Conservation (phyloP, 1,140 invertebrate genomes). For the Phenacoccus solenopsis region DNA sequence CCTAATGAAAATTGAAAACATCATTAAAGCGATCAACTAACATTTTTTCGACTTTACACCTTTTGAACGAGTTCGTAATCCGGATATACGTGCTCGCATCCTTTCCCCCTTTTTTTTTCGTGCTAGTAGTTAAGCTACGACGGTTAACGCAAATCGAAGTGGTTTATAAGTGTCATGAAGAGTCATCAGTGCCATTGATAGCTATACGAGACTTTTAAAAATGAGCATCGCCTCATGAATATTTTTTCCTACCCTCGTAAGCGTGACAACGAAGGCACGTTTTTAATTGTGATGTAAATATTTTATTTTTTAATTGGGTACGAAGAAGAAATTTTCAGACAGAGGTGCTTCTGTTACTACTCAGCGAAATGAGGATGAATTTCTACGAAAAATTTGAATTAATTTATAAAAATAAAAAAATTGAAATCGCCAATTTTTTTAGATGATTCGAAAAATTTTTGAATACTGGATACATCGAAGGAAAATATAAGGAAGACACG, state of each 20-base stretch:
- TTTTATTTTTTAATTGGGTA: background rate
- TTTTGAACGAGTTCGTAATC: background rate
- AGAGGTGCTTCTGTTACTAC: too few relatives aligned
- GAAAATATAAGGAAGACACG: too few relatives aligned
- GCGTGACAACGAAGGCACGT: background rate
- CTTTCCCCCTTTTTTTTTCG: conserved; percentile 5
- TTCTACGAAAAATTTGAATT: too few relatives aligned
- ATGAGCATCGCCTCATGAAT: background rate
- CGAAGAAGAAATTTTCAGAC: background rate
- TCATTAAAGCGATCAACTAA: too few relatives aligned
- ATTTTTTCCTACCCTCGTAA: background rate
- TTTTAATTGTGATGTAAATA: background rate
- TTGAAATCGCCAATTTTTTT: too few relatives aligned
- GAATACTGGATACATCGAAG: too few relatives aligned
- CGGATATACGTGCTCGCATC: background rate
- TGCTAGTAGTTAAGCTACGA: background rate
- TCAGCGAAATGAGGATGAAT: too few relatives aligned
- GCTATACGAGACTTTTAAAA: background rate
- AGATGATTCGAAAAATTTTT: too few relatives aligned
- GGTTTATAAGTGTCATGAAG: conserved; percentile 5
- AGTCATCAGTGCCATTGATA: background rate
- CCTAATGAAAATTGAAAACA: too few relatives aligned
- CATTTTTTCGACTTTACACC: background rate
- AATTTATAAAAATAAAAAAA: too few relatives aligned
- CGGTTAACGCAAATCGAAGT: background rate